phyloP scores from a whole-genome alignment of 2,888 invertebrate species.

The Caradrina clavipalpis region DNA sequence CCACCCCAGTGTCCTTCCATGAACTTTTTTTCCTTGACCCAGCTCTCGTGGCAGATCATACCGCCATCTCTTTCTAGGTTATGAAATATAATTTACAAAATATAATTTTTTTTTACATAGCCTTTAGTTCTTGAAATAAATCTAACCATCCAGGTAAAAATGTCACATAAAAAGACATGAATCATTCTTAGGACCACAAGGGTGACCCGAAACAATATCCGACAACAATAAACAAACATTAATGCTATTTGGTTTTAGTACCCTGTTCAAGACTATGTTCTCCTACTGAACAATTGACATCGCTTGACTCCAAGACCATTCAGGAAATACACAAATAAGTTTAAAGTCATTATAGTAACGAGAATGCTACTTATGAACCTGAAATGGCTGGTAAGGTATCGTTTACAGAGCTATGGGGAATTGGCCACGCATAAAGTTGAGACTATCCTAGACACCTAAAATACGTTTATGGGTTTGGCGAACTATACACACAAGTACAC shows the following conservation, averaged over 20 bases:
- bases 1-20: too few relatives aligned
- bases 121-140: not conserved
- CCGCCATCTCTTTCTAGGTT: too few relatives aligned
- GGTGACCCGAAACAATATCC: not conserved
- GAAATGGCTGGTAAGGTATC: constrained; percentile 35
- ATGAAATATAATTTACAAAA: too few relatives aligned
- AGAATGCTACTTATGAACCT: constrained; percentile 36
- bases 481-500: constrained; percentile 23
- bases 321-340: constrained; percentile 20
- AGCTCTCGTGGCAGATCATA: too few relatives aligned
- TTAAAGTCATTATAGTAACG: constrained; percentile 2
- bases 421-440: constrained; percentile 37
- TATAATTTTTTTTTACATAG: too few relatives aligned
- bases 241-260: not conserved
- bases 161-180: not conserved
- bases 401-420: constrained; percentile 39
- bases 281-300: not conserved
- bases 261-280: not conserved
- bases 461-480: constrained; percentile 46
- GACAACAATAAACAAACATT: not conserved
- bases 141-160: not conserved
- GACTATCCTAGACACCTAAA: constrained; percentile 39
- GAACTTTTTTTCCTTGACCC: not conserved
- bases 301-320: not conserved
- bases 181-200: too few relatives aligned